These are phyloP conservation scores for Acropternis orthonyx DNA, from an alignment of 2,797 vertebrate species.

Conservation along the genomic window DNA sequence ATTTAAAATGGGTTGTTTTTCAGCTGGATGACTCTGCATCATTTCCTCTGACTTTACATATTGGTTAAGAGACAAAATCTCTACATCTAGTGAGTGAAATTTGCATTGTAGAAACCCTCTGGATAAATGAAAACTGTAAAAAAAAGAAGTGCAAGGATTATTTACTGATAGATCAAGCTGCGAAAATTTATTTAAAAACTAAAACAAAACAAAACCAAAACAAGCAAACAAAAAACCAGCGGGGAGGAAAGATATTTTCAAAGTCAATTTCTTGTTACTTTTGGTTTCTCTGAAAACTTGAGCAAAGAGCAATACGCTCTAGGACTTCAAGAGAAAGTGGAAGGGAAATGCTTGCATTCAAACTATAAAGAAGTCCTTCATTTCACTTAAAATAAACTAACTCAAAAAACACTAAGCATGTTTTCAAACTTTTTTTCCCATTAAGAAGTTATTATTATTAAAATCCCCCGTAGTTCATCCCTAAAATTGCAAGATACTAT, in stretches of 20 bases:
- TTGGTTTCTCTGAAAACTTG: background rate
- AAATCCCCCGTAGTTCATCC: background rate
- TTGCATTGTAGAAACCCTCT: background rate
- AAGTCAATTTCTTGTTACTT: background rate
- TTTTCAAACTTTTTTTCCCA: background rate
- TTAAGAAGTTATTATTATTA: background rate
- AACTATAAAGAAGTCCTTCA: background rate
- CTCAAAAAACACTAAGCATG: background rate
- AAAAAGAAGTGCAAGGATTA: background rate
- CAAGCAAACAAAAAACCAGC: background rate
- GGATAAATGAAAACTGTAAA: background rate
- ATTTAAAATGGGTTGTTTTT: background rate
- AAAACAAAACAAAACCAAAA: background rate
- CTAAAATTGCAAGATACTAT: background rate
- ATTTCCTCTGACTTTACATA: background rate
- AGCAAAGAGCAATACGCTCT: background rate
- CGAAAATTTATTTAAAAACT: background rate
- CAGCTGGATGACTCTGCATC: background rate
- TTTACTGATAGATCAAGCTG: background rate
- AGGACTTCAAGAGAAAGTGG: background rate
- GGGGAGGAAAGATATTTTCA: background rate
- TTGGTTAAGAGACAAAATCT: background rate
- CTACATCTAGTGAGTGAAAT: background rate
- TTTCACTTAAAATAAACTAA: background rate
- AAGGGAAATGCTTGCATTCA: background rate